These are phyloP conservation scores for Echiichthys vipera DNA, from an alignment of 2,797 vertebrate genomes.

Conservation along the genomic window DNA sequence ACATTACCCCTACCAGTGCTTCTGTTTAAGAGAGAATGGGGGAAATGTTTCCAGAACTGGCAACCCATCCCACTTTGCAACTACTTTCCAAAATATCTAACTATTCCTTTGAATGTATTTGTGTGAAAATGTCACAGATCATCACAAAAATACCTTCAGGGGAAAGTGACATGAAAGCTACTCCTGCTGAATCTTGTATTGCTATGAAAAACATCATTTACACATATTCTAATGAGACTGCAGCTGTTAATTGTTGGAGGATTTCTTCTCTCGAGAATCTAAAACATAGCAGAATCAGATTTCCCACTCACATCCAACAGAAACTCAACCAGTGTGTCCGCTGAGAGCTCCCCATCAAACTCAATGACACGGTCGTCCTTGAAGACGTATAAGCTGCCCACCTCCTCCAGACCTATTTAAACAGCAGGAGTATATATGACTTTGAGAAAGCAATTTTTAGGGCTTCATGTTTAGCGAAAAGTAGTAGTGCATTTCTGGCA, in stretches of 20 bases:
- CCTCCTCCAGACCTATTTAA: conserved; percentile 89
- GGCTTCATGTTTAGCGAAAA: neutral
- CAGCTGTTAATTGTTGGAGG: conserved; percentile 20
- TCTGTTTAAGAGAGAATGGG: neutral
- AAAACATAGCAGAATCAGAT: neutral
- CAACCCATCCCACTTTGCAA: neutral
- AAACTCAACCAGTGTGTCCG: conserved; percentile 96
- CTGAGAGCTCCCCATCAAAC: conserved; percentile 95
- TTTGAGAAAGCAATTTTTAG: neutral
- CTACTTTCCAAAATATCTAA: neutral
- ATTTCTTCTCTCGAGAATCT: neutral
- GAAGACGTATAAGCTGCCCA: conserved; percentile 95
- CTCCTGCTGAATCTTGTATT: neutral
- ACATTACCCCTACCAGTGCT: neutral
- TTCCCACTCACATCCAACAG: conserved; percentile 91
- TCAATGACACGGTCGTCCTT: conserved; percentile 95
- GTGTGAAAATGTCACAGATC: neutral
- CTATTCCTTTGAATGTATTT: neutral
- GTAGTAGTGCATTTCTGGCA: neutral
- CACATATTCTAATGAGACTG: conserved; percentile 11
- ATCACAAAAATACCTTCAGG: neutral
- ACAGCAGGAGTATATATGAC: neutral
- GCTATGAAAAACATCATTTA: conserved; percentile 5
- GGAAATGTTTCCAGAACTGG: neutral
- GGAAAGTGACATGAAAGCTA: neutral